Percentiles rank a stretch among this genome's conserved stretches.
These are phyloP conservation scores for Archips xylosteana DNA, from an alignment of 2,888 invertebrate genomes.

Conservation along the genomic window DNA sequence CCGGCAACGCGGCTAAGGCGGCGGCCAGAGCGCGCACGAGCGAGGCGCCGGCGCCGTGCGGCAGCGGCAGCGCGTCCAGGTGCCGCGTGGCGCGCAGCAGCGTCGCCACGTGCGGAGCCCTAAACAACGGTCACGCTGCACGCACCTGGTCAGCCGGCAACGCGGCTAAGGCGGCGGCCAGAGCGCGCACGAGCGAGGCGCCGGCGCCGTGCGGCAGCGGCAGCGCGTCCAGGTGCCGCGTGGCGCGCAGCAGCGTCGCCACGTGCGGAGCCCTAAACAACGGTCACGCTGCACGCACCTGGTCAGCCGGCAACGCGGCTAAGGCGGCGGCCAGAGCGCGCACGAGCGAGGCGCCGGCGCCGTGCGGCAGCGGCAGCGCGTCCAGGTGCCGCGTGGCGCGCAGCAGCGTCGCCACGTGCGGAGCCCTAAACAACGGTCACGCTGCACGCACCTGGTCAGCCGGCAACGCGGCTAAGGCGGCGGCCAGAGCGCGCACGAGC, in stretches of 20 bases:
- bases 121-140: no score
- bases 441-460: no score
- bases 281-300: no score
- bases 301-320: no score
- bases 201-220: conserved; percentile 91
- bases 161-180: no score
- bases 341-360: conserved; percentile 90
- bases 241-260: conserved; percentile 90
- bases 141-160: no score
- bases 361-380: conserved; percentile 89
- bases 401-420: conserved; percentile 89
- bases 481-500: conserved; percentile 88
- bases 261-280: no score
- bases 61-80: conserved; percentile 89
- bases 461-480: no score
- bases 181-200: conserved; percentile 90
- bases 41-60: conserved; percentile 90
- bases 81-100: conserved; percentile 91
- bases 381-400: conserved; percentile 91
- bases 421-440: no score
- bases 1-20: conserved; percentile 81
- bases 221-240: conserved; percentile 90
- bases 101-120: no score
- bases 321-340: conserved; percentile 88
- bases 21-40: conserved; percentile 89